These are phyloP conservation scores for Serinus canaria DNA, from an alignment of 2,113 vertebrate species.

Conservation along the genomic window DNA sequence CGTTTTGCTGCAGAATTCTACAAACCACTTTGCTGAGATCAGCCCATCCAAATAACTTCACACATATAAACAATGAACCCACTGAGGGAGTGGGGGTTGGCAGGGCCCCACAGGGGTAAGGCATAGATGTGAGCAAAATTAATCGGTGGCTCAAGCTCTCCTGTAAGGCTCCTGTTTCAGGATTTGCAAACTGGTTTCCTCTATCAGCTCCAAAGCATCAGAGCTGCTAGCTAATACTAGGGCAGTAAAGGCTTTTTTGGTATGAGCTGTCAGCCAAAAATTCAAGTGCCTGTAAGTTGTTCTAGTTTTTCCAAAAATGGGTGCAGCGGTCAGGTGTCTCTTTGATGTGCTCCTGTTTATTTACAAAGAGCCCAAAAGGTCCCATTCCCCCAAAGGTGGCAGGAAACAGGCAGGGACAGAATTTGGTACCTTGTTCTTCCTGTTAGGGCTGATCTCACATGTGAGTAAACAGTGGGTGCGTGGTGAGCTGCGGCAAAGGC, in stretches of 20 bases:
- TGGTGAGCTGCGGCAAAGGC: background rate
- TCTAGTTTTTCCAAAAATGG: constrained; percentile 1
- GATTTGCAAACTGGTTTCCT: constrained; percentile 22
- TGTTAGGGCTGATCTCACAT: constrained; percentile 12
- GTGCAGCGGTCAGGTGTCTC: constrained; percentile 22
- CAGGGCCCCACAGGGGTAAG: background rate
- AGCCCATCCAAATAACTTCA: background rate
- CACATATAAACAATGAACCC: background rate
- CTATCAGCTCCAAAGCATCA: background rate
- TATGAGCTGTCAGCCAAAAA: constrained; percentile 34
- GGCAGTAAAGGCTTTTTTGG: constrained; percentile 26
- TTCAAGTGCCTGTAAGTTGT: background rate
- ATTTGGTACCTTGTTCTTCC: constrained; percentile 41
- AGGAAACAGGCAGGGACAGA: constrained; percentile 56
- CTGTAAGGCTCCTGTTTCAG: background rate
- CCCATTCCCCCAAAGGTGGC: background rate
- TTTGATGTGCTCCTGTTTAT: constrained; percentile 57
- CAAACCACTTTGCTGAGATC: background rate
- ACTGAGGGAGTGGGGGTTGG: background rate
- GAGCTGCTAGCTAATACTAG: background rate
- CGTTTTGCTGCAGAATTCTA: background rate
- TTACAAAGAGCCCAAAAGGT: constrained; percentile 56
- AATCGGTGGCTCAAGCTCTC: background rate
- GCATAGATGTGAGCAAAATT: background rate
- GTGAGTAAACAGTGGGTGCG: background rate